Evolutionary conservation across 2,888 invertebrate species (phyloP).

Genomic region (Leucophora obtusa): DNA sequence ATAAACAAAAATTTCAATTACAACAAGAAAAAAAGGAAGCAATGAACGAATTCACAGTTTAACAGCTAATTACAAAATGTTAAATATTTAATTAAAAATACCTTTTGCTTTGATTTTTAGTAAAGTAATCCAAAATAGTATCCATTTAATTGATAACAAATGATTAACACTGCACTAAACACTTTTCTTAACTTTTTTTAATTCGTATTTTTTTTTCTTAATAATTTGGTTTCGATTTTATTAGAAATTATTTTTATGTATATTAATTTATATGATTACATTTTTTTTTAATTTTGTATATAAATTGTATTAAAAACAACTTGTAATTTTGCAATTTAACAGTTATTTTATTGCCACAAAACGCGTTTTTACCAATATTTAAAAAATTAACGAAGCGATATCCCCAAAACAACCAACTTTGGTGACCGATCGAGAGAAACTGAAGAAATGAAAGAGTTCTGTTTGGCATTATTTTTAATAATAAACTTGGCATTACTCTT

Average conservation of each 20-base stretch:
- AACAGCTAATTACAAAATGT: neutral
- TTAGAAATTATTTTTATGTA: neutral
- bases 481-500: no score
- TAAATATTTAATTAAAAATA: neutral
- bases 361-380: constrained; percentile 30
- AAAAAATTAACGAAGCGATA: neutral
- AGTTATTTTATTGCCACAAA: constrained; percentile 42
- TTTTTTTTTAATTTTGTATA: neutral
- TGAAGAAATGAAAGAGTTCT: constrained; percentile 29
- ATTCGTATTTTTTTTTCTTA: neutral
- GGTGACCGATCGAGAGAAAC: constrained; percentile 55
- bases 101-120: neutral
- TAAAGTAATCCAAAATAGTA: neutral
- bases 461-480: neutral
- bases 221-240: constrained; percentile 1
- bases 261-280: constrained; percentile 9
- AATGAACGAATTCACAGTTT: no score
- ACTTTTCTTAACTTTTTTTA: neutral
- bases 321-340: constrained; percentile 10
- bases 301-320: constrained; percentile 23
- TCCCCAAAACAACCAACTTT: constrained; percentile 26
- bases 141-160: neutral
- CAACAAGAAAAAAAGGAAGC: neutral
- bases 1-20: neutral
- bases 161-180: constrained; percentile 34